Conservation (phyloP, 2,797 vertebrate species). For the Tenualosa thibaudeaui region DNA sequence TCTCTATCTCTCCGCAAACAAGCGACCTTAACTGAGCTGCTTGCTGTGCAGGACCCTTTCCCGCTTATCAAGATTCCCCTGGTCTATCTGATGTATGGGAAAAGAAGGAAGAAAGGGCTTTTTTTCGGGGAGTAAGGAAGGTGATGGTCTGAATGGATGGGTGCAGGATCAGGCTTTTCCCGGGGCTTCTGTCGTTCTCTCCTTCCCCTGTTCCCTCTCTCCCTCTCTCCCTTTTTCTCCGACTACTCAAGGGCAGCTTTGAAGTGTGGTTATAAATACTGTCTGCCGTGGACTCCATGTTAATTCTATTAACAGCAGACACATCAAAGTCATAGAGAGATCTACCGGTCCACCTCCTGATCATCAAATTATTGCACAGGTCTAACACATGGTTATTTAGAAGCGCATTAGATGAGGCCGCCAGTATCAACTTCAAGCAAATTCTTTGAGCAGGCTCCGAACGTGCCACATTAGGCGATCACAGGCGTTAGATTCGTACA, state of each 20-base stretch:
- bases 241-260: conserved; percentile 38
- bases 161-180: not conserved
- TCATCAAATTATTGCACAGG: conserved; percentile 26
- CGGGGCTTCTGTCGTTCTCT: conserved; percentile 5
- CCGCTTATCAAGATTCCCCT: conserved; percentile 36
- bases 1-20: not conserved
- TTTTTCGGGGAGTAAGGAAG: conserved; percentile 28
- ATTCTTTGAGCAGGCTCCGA: not conserved
- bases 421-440: conserved; percentile 3
- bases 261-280: conserved; percentile 37
- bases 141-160: conserved; percentile 5
- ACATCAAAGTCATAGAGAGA: conserved; percentile 39
- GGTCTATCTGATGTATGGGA: conserved; percentile 30
- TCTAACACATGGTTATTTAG: not conserved
- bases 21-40: conserved; percentile 21
- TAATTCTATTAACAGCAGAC: conserved; percentile 29
- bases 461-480: not conserved
- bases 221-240: not conserved
- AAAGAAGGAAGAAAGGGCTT: conserved; percentile 29
- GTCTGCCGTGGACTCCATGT: conserved; percentile 12
- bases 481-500: conserved; percentile 10
- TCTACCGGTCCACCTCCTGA: not conserved
- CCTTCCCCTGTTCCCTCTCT: not conserved
- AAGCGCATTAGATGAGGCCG: not conserved
- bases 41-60: conserved; percentile 24